A percentile compares a stretch with the other conserved stretches of the same genome.
Conservation (phyloP, 2,113 vertebrate species). For the Grammomys surdaster region DNA sequence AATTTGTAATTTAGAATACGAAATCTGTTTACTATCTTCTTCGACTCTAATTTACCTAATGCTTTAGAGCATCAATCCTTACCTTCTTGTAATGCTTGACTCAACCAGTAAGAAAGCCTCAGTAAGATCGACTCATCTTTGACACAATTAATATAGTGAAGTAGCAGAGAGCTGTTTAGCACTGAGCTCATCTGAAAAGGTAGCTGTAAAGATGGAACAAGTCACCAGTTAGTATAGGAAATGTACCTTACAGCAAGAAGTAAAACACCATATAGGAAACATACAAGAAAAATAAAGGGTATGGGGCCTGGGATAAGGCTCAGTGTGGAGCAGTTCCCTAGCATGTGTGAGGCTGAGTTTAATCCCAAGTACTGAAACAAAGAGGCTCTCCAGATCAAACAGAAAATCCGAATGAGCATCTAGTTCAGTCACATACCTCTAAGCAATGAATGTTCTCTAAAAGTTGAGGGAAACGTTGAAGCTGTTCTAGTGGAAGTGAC, state of each 20-base stretch:
- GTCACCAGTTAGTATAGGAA: constrained; percentile 44
- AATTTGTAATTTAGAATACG: constrained; percentile 41
- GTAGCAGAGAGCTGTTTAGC: constrained; percentile 90
- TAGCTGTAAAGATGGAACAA: constrained; percentile 87
- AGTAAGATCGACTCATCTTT: constrained; percentile 93
- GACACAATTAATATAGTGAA: constrained; percentile 94
- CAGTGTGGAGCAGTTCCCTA: background rate
- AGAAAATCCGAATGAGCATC: constrained; percentile 29
- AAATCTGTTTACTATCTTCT: constrained; percentile 37
- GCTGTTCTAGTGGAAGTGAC: constrained; percentile 89
- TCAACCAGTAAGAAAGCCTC: constrained; percentile 95
- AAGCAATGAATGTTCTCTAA: constrained; percentile 92
- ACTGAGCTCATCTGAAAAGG: constrained; percentile 97
- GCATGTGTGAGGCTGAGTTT: background rate
- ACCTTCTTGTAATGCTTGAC: constrained; percentile 95
- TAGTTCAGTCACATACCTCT: constrained; percentile 89
- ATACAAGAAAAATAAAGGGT: constrained; percentile 37
- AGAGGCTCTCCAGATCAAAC: constrained; percentile 7
- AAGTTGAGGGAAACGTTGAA: constrained; percentile 91
- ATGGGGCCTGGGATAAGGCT: background rate
- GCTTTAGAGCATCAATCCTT: constrained; percentile 52
- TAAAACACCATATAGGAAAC: constrained; percentile 53
- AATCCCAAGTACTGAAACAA: background rate
- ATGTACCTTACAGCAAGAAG: constrained; percentile 8
- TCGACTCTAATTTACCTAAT: background rate